Base-by-base conservation (phyloP, 2,113 vertebrate genomes). In the Empidonax alnorum region DNA sequence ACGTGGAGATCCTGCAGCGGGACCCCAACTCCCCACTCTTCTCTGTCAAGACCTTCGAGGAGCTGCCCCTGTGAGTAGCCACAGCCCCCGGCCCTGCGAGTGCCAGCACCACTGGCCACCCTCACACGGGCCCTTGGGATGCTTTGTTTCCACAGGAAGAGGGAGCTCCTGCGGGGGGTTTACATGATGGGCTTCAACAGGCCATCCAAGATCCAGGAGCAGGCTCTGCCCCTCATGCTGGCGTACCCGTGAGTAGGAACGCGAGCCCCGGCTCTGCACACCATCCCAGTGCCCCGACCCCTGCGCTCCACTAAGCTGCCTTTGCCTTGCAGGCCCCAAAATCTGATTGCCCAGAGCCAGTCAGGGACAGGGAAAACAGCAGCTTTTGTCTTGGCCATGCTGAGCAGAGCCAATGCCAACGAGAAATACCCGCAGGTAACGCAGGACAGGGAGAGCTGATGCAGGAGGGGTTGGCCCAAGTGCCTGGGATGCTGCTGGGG, bases 361-460 rank as follows among this genome's bases (percentile, higher is more conserved):
- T 98, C 98, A 42, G 98, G 98, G 61, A 98, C 98, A n/a, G 98
- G 98, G 35, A 98, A 98, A 89, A 98, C 98, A 2, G 98, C 98
- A 50, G 98, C 98, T 44, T 98, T 98, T 96, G 98, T 96, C 65
- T 90, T 98, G 94, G 98, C 98, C 4, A 98, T 98, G 98, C 53
- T 98, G 90, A 98, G 98, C 97, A 97, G 98, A 89, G 97, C 98
- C 37, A 97, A 91, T 63, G 83, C 97, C 52, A 61, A 46, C 17
- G 86, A 98, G 72, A 94, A 91, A 50, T 95, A 97, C 39, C 98
- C 98, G 0, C 98, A 98, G 98, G 98, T 98, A 95, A 97, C 12
- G 4, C 20, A 50, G 74, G 46, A 58, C 31, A 49, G 59, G 55
- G 46, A 79, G 16, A 72, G 72, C 15, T n/a, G 41, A 10, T 7